These are phyloP conservation scores for Zosterops japonicus DNA, from an alignment of 2,113 vertebrate species.

Conservation along the genomic window DNA sequence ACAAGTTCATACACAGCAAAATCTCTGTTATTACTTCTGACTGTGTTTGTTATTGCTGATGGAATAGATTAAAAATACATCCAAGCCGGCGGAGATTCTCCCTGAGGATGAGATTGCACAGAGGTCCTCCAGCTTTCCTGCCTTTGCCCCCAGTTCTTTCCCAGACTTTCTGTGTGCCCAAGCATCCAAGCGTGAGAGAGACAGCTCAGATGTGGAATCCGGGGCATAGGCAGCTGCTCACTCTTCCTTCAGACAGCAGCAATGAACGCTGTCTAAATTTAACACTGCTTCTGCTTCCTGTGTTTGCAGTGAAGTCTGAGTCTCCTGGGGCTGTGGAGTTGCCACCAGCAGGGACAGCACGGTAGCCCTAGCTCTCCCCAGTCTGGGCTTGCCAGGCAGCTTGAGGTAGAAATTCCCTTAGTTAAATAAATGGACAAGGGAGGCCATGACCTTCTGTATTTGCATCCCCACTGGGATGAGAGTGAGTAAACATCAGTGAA, in stretches of 20 bases:
- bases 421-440: neutral
- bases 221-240: neutral
- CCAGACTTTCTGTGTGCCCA: neutral
- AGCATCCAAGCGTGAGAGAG: slow-evolving; percentile 13
- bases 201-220: slow-evolving; percentile 10
- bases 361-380: neutral
- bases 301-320: neutral
- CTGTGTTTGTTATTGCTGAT: slow-evolving; percentile 51
- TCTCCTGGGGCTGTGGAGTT: neutral
- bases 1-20: slow-evolving; percentile 6
- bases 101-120: neutral
- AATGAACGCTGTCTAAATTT: neutral
- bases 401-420: neutral
- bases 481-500: neutral
- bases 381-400: neutral
- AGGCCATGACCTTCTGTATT: neutral
- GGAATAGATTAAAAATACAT: slow-evolving; percentile 51
- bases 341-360: neutral
- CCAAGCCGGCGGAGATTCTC: neutral
- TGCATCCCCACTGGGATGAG: neutral
- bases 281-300: neutral
- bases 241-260: slow-evolving; percentile 4
- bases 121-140: neutral
- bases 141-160: neutral
- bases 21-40: slow-evolving; percentile 30